Conservation (phyloP, 2,888 invertebrate genomes). For the Spisula subtruncata region DNA sequence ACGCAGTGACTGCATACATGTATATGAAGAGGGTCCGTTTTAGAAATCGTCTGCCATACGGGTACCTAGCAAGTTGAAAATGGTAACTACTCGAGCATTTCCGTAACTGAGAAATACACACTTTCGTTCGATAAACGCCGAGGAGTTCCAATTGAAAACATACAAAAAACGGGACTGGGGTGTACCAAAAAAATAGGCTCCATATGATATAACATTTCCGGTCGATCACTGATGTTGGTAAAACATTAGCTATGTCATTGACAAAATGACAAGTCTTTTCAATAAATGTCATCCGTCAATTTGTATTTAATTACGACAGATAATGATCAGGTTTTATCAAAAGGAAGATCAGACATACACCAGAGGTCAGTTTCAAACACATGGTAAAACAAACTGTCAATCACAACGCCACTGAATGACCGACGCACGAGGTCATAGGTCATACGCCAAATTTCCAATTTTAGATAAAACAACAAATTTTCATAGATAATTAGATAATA, state of each 20-base stretch:
- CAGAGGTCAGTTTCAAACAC: neutral
- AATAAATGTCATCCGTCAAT: slow-evolving; percentile 6
- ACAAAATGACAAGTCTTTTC: neutral
- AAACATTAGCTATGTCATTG: neutral
- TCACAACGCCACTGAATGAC: neutral
- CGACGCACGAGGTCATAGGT: too few species aligned
- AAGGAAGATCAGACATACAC: neutral
- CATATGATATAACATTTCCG: neutral
- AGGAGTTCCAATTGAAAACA: too few species aligned
- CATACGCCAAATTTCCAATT: too few species aligned
- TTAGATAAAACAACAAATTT: too few species aligned
- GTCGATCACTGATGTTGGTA: neutral
- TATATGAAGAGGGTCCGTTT: too few species aligned
- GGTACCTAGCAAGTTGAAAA: too few species aligned
- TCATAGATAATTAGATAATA: too few species aligned
- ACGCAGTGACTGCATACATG: too few species aligned
- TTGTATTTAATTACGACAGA: neutral
- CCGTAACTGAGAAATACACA: too few species aligned
- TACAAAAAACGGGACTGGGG: neutral
- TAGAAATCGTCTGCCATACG: too few species aligned
- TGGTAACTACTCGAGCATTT: too few species aligned
- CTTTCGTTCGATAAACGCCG: too few species aligned
- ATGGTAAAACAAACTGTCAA: neutral
- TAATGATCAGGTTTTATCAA: slow-evolving; percentile 7
- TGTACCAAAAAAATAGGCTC: neutral